Conservation (phyloP, 1,140 invertebrate genomes). For the Campoletis sonorensis region DNA sequence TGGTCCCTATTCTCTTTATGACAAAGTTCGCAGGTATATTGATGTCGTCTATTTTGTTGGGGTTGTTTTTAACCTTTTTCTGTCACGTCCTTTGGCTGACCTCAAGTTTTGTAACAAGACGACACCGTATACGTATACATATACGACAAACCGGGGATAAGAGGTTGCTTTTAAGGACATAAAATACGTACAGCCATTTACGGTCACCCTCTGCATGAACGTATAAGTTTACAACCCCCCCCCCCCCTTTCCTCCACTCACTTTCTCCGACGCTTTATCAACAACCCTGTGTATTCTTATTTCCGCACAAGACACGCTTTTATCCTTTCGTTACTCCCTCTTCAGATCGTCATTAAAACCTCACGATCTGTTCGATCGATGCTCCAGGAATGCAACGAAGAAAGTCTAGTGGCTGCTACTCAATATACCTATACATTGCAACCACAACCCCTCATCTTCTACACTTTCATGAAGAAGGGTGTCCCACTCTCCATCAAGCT, state of each 20-base stretch:
- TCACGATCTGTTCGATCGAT: constrained; percentile 37
- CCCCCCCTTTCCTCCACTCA: neutral
- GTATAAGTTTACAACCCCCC: constrained; percentile 40
- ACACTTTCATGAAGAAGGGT: neutral
- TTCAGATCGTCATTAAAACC: constrained; percentile 37
- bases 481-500: neutral
- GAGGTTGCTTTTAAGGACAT: constrained; percentile 60
- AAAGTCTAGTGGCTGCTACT: neutral
- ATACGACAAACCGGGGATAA: constrained; percentile 47
- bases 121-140: constrained; percentile 16
- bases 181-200: constrained; percentile 53
- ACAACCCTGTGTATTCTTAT: constrained; percentile 28
- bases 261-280: neutral
- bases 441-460: neutral
- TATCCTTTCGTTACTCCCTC: neutral
- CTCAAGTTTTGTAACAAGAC: constrained; percentile 7
- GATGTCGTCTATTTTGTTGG: neutral
- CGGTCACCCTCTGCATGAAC: constrained; percentile 36
- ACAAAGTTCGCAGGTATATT: neutral
- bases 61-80: constrained; percentile 4
- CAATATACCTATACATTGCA: neutral
- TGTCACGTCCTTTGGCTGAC: neutral
- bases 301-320: constrained; percentile 16
- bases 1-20: neutral
- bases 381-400: constrained; percentile 3